Conservation (phyloP, 1,140 invertebrate species). For the Papilio xuthus region DNA sequence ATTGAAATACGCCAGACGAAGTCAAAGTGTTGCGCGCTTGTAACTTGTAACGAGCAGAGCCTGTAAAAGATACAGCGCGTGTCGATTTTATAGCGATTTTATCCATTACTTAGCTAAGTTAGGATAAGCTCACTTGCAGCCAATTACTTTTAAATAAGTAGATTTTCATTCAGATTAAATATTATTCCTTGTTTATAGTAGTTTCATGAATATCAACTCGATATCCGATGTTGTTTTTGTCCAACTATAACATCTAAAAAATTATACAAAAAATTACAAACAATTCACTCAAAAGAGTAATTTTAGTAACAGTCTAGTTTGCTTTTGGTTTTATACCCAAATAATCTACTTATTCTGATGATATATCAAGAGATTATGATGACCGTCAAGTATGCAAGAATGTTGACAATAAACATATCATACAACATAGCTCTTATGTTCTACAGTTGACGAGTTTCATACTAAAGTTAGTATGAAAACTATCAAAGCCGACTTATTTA, state of each 20-base stretch:
- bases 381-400: too few relatives aligned
- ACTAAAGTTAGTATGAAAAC: slow-evolving; percentile 3
- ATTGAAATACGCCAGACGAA: slow-evolving; percentile 12
- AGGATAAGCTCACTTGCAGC: neutral
- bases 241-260: too few relatives aligned
- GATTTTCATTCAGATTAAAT: neutral
- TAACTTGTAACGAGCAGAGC: slow-evolving; percentile 5
- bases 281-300: too few relatives aligned
- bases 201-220: too few relatives aligned
- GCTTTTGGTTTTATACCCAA: too few relatives aligned
- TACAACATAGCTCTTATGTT: neutral
- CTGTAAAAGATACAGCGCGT: neutral
- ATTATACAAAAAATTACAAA: too few relatives aligned
- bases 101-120: neutral
- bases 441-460: neutral
- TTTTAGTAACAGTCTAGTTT: too few relatives aligned
- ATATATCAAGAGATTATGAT: too few relatives aligned
- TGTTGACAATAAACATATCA: too few relatives aligned
- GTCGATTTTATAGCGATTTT: slow-evolving; percentile 8
- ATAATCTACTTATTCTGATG: too few relatives aligned
- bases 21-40: slow-evolving; percentile 21
- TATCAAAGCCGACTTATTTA: slow-evolving; percentile 14
- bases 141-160: neutral
- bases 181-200: too few relatives aligned
- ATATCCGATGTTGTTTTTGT: too few relatives aligned